A percentile compares a stretch with the other conserved stretches of the same genome.
phyloP scores from a whole-genome alignment of 2,797 vertebrate genomes.

The Rhinoraja longicauda region DNA sequence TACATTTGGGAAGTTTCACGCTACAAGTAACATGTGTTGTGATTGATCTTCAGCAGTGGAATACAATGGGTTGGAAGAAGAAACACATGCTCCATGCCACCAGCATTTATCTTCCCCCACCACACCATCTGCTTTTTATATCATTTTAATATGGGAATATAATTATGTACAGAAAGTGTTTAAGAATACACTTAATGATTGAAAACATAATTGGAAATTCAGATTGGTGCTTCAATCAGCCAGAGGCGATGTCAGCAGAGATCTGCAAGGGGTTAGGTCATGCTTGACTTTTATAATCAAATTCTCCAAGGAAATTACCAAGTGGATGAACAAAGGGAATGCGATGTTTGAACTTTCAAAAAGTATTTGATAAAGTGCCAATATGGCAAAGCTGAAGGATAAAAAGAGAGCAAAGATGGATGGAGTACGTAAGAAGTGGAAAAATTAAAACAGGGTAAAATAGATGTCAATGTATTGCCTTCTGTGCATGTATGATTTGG shows the following conservation, averaged over 20 bases:
- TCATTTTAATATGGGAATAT: background rate
- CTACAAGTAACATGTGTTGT: background rate
- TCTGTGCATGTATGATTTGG: background rate
- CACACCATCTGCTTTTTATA: background rate
- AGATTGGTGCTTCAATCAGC: background rate
- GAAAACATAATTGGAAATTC: background rate
- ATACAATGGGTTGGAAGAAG: too few species aligned
- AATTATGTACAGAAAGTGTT: background rate
- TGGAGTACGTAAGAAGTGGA: background rate
- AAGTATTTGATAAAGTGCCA: background rate
- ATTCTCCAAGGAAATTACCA: background rate
- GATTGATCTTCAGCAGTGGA: too few species aligned
- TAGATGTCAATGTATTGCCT: background rate
- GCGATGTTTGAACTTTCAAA: background rate
- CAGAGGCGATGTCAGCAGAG: background rate
- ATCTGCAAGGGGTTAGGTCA: background rate
- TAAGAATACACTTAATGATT: background rate
- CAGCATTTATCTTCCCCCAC: background rate
- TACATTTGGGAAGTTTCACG: background rate
- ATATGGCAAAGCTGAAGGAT: background rate
- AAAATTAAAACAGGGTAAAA: background rate
- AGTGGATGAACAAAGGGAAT: conserved; percentile 13
- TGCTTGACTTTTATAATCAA: background rate
- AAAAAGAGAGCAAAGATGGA: background rate
- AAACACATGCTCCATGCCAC: background rate